Base-by-base conservation (phyloP, 1,140 invertebrate species). In the Aphelenchoides besseyi region DNA sequence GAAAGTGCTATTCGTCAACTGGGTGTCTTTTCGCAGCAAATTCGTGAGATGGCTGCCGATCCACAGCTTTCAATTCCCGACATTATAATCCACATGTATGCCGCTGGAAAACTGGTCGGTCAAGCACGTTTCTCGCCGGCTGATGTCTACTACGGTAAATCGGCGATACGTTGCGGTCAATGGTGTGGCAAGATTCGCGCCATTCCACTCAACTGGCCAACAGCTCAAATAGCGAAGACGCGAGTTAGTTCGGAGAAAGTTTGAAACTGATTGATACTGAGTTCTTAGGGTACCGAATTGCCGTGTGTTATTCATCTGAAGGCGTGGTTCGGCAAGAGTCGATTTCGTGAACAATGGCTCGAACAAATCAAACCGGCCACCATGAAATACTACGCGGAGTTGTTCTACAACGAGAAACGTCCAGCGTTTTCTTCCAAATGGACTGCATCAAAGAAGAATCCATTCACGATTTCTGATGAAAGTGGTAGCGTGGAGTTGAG, bases 61-160 rank as follows among this genome's bases (percentile, higher is more conserved):
- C 32, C 68, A n/a, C 73, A 78, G 33, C 32, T 75, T 16, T 75
- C 73, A n/a, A 66, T 75, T 29, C 79, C 79, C 16, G 73, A 80
- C 30, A 69, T 82, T 3, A 35, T 79, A 0, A 71, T 80, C 28
- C 53, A 70, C 48, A 82, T 80, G 80, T 63, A 73, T 26, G 77
- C 73, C 2, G 61, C 73, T 29, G 63, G 54, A 23, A 53, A 75
- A 48, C 18, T 77, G 3, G 77, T 82, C 2, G 79, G 68, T 16
- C 80, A 55, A 36, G 76, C 76, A 0, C 73, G 73, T 36, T 73
- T 80, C 18, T 69, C 2, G n/a, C 23, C 61, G 48, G 32, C 72
- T 53, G 9, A 73, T 28, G 61, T 74, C 2, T 74, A 53, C 32
- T 75, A 71, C 75, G 30, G 52, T 36, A 30, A 41, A 28, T 61